phyloP scores from a whole-genome alignment of 2,888 invertebrate species.

The Nasonia oneida region DNA sequence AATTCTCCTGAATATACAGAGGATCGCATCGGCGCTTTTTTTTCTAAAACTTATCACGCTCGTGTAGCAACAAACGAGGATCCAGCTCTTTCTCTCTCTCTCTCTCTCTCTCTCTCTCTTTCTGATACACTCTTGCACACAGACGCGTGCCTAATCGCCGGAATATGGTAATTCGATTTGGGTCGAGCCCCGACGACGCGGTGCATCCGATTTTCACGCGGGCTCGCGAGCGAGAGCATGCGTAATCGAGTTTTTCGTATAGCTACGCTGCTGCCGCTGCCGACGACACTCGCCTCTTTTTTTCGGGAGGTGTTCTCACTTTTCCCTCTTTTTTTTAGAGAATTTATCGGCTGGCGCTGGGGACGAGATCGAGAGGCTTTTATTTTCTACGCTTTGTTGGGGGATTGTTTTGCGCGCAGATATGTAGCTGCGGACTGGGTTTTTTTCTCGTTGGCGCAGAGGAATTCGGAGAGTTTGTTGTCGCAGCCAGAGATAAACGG shows the following conservation, averaged over 20 bases:
- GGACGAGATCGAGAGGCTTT: neutral
- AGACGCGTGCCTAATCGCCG: conserved; percentile 56
- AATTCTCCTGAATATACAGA: neutral
- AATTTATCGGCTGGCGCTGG: conserved; percentile 1
- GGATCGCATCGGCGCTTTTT: too few species aligned
- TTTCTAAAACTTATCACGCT: too few species aligned
- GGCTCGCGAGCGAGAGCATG: neutral
- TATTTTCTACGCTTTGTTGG: conserved; percentile 10
- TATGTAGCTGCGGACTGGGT: neutral
- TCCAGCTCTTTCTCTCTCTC: neutral
- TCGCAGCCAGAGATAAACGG: neutral
- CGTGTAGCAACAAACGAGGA: neutral
- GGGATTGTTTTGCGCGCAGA: neutral
- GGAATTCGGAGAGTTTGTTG: neutral
- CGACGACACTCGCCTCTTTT: neutral
- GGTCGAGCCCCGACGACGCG: conserved; percentile 29
- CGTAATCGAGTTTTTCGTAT: conserved; percentile 14
- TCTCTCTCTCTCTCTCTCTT: too few species aligned
- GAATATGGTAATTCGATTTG: conserved; percentile 63
- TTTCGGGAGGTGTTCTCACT: neutral
- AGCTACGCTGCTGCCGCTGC: neutral
- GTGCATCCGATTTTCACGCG: conserved; percentile 34
- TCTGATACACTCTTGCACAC: neutral
- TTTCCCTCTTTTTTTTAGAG: neutral
- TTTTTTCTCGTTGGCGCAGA: neutral